Evolutionary conservation across 2,113 vertebrate genomes (phyloP).

Genomic region (Coracopsis vasa): DNA sequence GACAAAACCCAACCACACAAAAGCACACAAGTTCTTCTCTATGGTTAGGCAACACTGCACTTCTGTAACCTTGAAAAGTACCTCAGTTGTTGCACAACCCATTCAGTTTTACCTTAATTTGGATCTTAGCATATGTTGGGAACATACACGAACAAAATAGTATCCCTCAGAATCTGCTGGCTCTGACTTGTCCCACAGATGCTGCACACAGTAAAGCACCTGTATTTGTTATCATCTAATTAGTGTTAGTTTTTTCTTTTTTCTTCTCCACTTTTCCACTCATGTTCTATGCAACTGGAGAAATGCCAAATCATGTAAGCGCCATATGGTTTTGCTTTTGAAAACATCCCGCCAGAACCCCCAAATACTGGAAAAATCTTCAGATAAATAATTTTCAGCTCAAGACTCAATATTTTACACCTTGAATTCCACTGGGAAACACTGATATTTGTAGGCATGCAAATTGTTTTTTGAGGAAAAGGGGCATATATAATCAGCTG

Average conservation of each 20-base stretch:
- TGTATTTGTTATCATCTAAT: conserved; percentile 72
- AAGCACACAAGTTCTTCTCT: neutral
- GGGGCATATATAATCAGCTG: conserved; percentile 33
- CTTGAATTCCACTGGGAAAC: conserved; percentile 45
- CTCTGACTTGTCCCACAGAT: conserved; percentile 3
- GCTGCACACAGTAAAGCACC: conserved; percentile 39
- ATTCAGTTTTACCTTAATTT: neutral
- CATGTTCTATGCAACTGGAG: conserved; percentile 56
- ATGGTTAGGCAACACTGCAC: neutral
- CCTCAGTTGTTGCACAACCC: neutral
- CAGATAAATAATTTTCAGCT: conserved; percentile 65
- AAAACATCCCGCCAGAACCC: conserved; percentile 63
- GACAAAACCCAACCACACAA: neutral
- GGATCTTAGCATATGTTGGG: neutral
- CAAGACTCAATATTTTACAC: conserved; percentile 66
- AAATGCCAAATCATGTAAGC: conserved; percentile 65
- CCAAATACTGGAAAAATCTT: conserved; percentile 57
- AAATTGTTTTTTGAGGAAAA: conserved; percentile 21
- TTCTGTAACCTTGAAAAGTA: neutral
- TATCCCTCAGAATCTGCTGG: neutral
- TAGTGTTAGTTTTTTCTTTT: neutral
- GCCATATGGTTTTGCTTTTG: conserved; percentile 71
- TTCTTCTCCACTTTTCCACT: conserved; percentile 11
- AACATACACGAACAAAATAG: neutral
- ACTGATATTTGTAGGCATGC: conserved; percentile 34